phyloP scores from a whole-genome alignment of 92 coral and sea anemone species.

The Heteractis magnifica region DNA sequence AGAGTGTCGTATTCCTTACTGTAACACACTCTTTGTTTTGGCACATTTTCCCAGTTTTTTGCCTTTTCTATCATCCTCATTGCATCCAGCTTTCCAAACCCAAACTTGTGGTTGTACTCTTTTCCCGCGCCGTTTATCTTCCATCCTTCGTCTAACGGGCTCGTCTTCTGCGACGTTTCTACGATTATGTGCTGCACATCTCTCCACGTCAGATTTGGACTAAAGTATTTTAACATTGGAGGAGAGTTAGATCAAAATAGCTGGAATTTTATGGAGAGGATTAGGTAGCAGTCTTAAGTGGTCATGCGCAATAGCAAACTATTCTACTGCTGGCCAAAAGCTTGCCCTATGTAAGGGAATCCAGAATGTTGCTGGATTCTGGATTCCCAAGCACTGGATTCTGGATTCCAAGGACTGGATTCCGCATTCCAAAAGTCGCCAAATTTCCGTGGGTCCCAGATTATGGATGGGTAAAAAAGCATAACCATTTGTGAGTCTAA shows the following conservation, averaged over 20 bases:
- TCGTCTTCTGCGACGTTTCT: constrained; percentile 78
- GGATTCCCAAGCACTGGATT: too few relatives aligned
- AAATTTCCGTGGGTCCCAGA: too few relatives aligned
- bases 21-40: constrained; percentile 57
- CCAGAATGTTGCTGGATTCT: too few relatives aligned
- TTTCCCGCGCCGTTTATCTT: constrained; percentile 81
- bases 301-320: not conserved
- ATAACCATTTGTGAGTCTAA: too few relatives aligned
- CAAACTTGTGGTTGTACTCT: constrained; percentile 76
- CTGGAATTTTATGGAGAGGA: not conserved
- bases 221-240: not conserved
- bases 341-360: too few relatives aligned
- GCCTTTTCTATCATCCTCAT: constrained; percentile 72
- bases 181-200: constrained; percentile 81
- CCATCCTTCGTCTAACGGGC: constrained; percentile 90
- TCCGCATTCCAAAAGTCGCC: too few relatives aligned
- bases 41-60: constrained; percentile 68
- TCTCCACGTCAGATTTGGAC: constrained; percentile 78
- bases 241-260: not conserved
- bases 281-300: not conserved
- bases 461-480: too few relatives aligned
- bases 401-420: too few relatives aligned
- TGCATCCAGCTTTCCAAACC: constrained; percentile 76
- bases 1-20: constrained; percentile 46
- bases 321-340: not conserved